phyloP scores from a whole-genome alignment of 2,113 vertebrate species.

The Salvator merianae region DNA sequence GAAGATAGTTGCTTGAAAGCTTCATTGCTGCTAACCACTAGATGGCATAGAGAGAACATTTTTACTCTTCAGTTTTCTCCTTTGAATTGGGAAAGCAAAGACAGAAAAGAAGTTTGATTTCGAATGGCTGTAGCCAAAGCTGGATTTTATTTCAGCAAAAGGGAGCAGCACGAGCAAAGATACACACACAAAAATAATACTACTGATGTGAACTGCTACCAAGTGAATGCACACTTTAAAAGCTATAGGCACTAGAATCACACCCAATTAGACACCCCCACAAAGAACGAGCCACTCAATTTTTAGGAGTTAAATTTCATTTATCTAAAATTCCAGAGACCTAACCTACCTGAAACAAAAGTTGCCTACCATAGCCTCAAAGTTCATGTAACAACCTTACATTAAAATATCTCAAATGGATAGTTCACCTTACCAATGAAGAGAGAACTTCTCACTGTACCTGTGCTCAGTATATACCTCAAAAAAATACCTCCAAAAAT shows the following conservation, averaged over 20 bases:
- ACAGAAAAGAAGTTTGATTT: background rate
- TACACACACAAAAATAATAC: background rate
- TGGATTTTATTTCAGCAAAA: background rate
- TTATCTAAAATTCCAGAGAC: no score
- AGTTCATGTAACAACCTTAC: background rate
- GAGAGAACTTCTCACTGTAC: no score
- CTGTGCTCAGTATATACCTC: background rate
- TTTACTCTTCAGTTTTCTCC: background rate
- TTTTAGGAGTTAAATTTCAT: background rate
- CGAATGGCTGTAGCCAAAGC: fast-evolving
- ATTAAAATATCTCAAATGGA: background rate
- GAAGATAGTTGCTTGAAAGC: background rate
- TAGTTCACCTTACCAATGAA: background rate
- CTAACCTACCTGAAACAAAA: background rate
- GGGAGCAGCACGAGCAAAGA: background rate
- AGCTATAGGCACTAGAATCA: background rate
- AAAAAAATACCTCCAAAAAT: no score
- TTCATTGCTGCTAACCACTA: background rate
- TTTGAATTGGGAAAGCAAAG: background rate
- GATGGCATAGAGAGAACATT: conserved; percentile 21
- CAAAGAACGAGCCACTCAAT: background rate
- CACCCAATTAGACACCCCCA: background rate
- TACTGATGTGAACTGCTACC: background rate
- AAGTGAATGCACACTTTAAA: background rate
- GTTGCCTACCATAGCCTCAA: background rate